These are phyloP conservation scores for Oithona nana DNA, from an alignment of 2,888 invertebrate species.

Conservation along the genomic window DNA sequence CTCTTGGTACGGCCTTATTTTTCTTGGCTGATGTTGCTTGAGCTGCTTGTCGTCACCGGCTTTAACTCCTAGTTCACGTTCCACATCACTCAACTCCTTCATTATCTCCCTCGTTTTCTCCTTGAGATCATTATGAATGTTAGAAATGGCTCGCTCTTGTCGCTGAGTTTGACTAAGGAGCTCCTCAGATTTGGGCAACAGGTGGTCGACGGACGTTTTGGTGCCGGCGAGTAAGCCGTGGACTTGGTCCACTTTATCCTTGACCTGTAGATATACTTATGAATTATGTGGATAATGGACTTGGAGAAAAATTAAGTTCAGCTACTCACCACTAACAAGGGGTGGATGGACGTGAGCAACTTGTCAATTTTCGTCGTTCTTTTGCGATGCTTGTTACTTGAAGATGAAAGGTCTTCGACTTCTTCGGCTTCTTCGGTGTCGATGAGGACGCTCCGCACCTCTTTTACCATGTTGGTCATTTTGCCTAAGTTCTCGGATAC, in stretches of 20 bases:
- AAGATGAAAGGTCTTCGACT: neutral
- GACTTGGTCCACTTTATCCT: slow-evolving; percentile 1
- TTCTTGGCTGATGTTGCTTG: slow-evolving; percentile 20
- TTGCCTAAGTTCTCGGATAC: slow-evolving; percentile 62
- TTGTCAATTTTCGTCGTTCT: neutral
- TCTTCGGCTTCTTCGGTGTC: neutral
- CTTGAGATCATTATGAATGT: slow-evolving; percentile 60
- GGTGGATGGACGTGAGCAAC: neutral
- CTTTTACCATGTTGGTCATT: slow-evolving; percentile 53
- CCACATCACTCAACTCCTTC: slow-evolving; percentile 61
- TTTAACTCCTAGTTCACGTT: neutral
- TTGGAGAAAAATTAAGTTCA: neutral
- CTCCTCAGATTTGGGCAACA: slow-evolving; percentile 69
- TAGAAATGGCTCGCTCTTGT: slow-evolving; percentile 65
- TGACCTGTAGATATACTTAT: neutral
- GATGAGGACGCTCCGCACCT: slow-evolving; percentile 25
- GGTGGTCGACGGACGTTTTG: slow-evolving; percentile 64
- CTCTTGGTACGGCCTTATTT: neutral
- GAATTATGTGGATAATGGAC: neutral
- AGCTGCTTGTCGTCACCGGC: too few relatives aligned
- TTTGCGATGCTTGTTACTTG: neutral
- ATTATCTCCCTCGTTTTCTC: slow-evolving; percentile 68
- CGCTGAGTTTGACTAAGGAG: slow-evolving; percentile 63
- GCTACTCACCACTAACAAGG: neutral
- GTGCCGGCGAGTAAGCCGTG: slow-evolving; percentile 54